Conservation (phyloP, 2,113 vertebrate genomes). For the Cygnus buccinator region DNA sequence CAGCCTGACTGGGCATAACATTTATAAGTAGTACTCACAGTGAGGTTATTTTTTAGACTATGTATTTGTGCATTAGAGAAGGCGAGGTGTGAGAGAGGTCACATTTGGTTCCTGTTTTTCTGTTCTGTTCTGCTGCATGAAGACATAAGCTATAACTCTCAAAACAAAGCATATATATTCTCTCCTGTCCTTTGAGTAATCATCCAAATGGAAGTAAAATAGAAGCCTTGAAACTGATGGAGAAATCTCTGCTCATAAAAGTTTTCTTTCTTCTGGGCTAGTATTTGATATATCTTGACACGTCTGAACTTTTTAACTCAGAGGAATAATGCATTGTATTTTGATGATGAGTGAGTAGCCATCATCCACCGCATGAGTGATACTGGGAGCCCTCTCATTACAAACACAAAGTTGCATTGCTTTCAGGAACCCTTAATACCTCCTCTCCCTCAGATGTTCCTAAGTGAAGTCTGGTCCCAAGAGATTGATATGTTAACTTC, state of each 20-base stretch:
- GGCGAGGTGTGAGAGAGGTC: not conserved
- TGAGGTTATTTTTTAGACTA: not conserved
- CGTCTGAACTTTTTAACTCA: not conserved
- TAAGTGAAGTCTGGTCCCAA: not conserved
- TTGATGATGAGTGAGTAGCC: not conserved
- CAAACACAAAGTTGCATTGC: not conserved
- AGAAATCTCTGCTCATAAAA: constrained; percentile 4
- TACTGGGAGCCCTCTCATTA: not conserved
- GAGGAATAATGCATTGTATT: not conserved
- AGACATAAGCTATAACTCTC: not conserved
- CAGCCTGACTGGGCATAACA: not conserved
- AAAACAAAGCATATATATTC: not conserved
- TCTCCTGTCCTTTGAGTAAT: not conserved
- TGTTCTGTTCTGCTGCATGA: not conserved
- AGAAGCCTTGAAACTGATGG: constrained; percentile 7
- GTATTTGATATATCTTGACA: not conserved
- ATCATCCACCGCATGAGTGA: not conserved
- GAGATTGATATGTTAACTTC: not conserved
- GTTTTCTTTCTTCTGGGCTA: constrained; percentile 1
- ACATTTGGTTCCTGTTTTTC: not conserved
- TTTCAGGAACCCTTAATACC: not conserved
- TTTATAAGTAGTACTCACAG: not conserved
- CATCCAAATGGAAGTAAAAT: not conserved
- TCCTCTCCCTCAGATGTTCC: not conserved
- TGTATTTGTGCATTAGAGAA: not conserved